Evolutionary conservation across 1,140 invertebrate genomes (phyloP).

Genomic region (Bombus waltoni): DNA sequence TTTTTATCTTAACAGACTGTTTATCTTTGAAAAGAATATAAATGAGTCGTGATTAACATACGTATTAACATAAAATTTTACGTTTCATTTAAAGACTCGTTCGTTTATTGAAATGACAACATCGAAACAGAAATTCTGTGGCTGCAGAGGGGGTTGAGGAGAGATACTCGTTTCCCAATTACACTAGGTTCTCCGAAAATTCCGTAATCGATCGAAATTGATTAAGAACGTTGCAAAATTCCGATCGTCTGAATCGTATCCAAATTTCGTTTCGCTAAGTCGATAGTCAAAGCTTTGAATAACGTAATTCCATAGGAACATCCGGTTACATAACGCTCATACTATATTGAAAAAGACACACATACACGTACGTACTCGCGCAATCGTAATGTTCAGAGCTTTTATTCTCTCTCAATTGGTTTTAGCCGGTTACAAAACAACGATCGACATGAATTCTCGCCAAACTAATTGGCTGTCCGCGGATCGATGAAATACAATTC

Average conservation of each 20-base stretch:
- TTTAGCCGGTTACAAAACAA: slow-evolving; percentile 20
- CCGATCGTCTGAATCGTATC: not conserved
- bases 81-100: not conserved
- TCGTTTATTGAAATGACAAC: not conserved
- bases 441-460: not conserved
- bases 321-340: slow-evolving; percentile 7
- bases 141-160: too few species aligned
- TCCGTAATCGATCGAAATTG: not conserved
- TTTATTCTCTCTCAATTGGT: slow-evolving; percentile 10
- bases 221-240: not conserved
- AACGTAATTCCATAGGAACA: not conserved
- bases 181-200: too few species aligned
- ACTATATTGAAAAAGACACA: too few species aligned
- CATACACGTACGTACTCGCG: not conserved
- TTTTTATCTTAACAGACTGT: too few species aligned
- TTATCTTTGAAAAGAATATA: not conserved
- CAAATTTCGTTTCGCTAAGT: not conserved
- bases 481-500: slow-evolving; percentile 6
- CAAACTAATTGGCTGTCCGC: slow-evolving; percentile 6
- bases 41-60: not conserved
- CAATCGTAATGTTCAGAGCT: not conserved
- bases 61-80: too few species aligned
- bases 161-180: too few species aligned
- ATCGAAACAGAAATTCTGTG: not conserved
- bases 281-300: not conserved